Evolutionary conservation across 2,888 invertebrate species (phyloP).

Genomic region (Enchytraeus crypticus): DNA sequence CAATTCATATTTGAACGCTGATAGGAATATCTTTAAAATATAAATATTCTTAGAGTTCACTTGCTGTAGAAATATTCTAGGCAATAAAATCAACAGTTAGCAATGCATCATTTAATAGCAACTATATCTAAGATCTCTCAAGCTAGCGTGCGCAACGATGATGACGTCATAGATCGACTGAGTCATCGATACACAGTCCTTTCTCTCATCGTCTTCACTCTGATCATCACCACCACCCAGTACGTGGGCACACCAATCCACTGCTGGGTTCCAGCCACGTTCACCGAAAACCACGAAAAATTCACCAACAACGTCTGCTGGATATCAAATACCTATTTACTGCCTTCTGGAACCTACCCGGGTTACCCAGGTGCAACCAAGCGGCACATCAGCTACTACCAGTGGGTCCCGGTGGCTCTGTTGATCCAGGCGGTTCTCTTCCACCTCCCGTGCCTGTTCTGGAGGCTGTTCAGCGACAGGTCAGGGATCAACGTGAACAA

Average conservation of each 20-base stretch:
- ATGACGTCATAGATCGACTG: slow-evolving; percentile 45
- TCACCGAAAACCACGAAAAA: slow-evolving; percentile 28
- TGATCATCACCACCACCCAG: slow-evolving; percentile 46
- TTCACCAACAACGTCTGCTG: slow-evolving; percentile 29
- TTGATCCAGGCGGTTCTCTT: slow-evolving; percentile 50
- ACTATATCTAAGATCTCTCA: slow-evolving; percentile 36
- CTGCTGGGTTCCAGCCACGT: slow-evolving; percentile 47
- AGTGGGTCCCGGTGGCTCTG: no score
- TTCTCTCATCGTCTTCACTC: slow-evolving; percentile 45
- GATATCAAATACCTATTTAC: slow-evolving; percentile 29
- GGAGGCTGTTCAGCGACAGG: slow-evolving; percentile 45
- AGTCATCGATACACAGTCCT: slow-evolving; percentile 46
- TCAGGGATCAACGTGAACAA: slow-evolving; percentile 27
- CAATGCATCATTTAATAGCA: not conserved
- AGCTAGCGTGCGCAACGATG: slow-evolving; percentile 46
- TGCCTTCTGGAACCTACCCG: slow-evolving; percentile 19
- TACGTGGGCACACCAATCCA: slow-evolving; percentile 47
- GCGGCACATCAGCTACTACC: no score
- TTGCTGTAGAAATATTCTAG: no score
- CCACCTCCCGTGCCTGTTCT: slow-evolving; percentile 50
- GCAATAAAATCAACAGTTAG: no score
- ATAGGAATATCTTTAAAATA: no score
- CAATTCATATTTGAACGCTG: no score
- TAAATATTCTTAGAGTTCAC: no score
- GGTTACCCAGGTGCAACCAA: slow-evolving; percentile 16